A percentile compares a stretch with the other conserved stretches of the same genome.
Conservation (phyloP, 2,113 vertebrate species). For the Grammomys surdaster region DNA sequence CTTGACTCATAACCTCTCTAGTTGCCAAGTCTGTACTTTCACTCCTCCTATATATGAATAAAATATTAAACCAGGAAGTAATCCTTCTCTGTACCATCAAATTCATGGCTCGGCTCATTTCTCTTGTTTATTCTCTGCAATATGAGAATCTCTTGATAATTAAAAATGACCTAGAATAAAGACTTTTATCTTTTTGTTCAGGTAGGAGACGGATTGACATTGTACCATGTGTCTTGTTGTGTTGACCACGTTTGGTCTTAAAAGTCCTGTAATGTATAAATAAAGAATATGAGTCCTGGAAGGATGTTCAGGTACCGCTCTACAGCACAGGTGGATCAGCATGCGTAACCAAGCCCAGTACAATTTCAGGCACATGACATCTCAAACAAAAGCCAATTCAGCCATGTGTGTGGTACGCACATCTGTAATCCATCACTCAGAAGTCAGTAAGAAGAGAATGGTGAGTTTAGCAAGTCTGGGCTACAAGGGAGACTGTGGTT, state of each 20-base stretch:
- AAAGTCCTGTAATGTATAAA: background rate
- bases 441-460: no score
- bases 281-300: background rate
- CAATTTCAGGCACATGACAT: background rate
- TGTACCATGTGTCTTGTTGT: background rate
- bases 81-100: background rate
- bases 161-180: constrained; percentile 60
- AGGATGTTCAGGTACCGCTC: background rate
- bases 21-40: constrained; percentile 50
- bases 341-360: background rate
- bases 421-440: background rate
- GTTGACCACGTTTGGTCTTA: background rate
- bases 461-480: background rate
- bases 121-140: background rate
- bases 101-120: background rate
- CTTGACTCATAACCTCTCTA: constrained; percentile 62
- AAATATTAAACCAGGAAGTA: constrained; percentile 50
- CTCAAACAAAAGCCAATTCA: background rate
- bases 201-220: background rate
- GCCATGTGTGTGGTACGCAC: background rate
- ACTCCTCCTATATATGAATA: constrained; percentile 49
- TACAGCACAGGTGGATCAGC: background rate
- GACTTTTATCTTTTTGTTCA: background rate
- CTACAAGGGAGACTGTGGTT: background rate
- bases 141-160: constrained; percentile 14